Conservation (phyloP, 2,888 invertebrate species). For the Camponotus fellah region DNA sequence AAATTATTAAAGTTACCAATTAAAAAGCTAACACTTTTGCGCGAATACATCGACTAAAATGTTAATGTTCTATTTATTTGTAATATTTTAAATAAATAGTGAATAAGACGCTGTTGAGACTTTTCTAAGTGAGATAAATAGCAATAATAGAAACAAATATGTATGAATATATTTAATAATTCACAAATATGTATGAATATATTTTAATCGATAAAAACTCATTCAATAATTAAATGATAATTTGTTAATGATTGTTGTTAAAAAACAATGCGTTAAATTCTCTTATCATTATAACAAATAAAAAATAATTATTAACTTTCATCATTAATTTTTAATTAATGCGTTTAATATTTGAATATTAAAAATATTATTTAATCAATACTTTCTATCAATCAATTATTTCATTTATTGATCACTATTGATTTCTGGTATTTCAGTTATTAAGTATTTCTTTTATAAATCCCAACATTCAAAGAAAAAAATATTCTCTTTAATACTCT, state of each 20-base stretch:
- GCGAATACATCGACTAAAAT: background rate
- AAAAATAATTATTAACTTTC: background rate
- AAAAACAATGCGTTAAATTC: no score
- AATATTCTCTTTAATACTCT: constrained; percentile 23
- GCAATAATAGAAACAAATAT: background rate
- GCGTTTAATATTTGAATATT: background rate
- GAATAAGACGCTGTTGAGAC: background rate
- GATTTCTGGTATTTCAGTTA: background rate
- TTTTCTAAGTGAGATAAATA: background rate
- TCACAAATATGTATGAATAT: background rate
- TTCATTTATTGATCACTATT: no score
- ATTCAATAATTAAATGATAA: no score
- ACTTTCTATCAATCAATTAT: background rate
- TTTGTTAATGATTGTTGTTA: no score
- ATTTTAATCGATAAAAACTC: background rate
- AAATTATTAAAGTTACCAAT: constrained; percentile 32
- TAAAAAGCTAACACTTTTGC: constrained; percentile 11
- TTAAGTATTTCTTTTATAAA: constrained; percentile 36
- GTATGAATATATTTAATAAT: background rate
- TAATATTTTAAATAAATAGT: background rate
- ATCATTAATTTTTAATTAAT: no score
- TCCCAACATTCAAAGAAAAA: constrained; percentile 34
- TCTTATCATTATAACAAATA: no score
- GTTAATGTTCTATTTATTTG: background rate
- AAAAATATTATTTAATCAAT: background rate